Percentiles rank a stretch among this genome's conserved stretches.
Evolutionary conservation across 2,888 invertebrate species (phyloP).

Genomic region (Holacanthella duospinosa): DNA sequence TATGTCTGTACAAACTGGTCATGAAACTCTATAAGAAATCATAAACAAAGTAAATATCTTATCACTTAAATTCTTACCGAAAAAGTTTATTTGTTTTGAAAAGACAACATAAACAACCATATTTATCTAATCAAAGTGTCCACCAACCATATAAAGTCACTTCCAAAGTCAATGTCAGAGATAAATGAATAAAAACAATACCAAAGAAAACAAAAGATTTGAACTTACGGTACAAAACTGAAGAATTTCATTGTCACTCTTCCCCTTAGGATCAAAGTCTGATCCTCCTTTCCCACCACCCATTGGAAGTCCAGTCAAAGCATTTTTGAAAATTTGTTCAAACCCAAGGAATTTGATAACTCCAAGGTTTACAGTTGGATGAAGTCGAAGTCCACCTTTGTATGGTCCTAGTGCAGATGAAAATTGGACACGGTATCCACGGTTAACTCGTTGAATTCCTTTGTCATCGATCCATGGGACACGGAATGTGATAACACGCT

Average conservation of each 20-base stretch:
- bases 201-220: background rate
- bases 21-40: constrained; percentile 15
- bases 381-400: constrained; percentile 18
- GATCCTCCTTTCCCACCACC: constrained; percentile 17
- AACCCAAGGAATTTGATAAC: constrained; percentile 17
- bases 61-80: too few species aligned
- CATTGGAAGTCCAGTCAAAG: constrained; percentile 15
- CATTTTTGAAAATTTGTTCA: constrained; percentile 18
- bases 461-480: constrained; percentile 18
- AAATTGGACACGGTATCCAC: constrained; percentile 16
- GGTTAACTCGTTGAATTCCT: constrained; percentile 14
- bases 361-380: constrained; percentile 14
- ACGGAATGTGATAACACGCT: constrained; percentile 16
- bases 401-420: constrained; percentile 16
- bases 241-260: constrained; percentile 16
- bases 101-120: too few species aligned
- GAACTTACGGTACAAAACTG: constrained; percentile 11
- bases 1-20: constrained; percentile 14
- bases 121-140: too few species aligned
- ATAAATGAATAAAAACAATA: background rate
- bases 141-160: too few species aligned
- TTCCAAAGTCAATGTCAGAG: too few species aligned
- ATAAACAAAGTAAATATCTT: too few species aligned
- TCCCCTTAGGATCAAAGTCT: constrained; percentile 16
- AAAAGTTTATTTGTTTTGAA: too few species aligned